Evolutionary conservation across 2,797 vertebrate species (phyloP), one percentile per base, ranked within the genome.

Genomic region (Sciaenops ocellatus): DNA sequence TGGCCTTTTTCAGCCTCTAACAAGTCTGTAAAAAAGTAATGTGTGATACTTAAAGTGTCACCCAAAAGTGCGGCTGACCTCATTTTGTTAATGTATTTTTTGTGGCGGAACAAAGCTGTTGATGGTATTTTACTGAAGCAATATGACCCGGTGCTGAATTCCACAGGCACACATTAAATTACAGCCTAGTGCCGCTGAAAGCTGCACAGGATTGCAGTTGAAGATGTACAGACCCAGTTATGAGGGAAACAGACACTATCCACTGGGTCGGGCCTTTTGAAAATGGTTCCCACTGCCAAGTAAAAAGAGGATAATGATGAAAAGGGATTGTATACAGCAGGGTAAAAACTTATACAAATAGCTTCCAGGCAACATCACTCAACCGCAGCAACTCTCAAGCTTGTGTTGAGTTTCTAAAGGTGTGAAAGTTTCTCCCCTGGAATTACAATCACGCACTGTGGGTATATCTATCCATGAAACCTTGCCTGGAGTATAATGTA

Each of bases 101-200:
- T 77, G 84, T 75, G 83, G 90, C 83, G 90, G 90, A 93, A 94
- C 90, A 90, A 93, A 94, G 91, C 92, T 90, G 83, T 90, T 94
- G 87, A 94, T 92, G 92, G 90, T 88, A 89, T 95, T 94, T 95
- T 89, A 83, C 80, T 88, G 77, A 80, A 83, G 91, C 90, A 89
- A 88, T 82, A 86, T 83, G 87, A 92, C 89, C 91, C 73, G 2
- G 62, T 30, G 1, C 76, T 89, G 85, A 88, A 91, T 90, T 92
- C 90, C 89, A 91, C 84, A 93, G 83, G 83, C 83, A 88, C 87
- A 85, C 89, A 92, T 93, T 89, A 93, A 93, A 94, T 90, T 89
- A 90, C 89, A 89, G 89, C 76, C 83, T 52, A 41, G 84, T 87
- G 69, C 76, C 26, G 73, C 85, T 85, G 86, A 89, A 91, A 91